These are phyloP conservation scores for Lamellibrachia satsuma DNA, from an alignment of 2,888 invertebrate species.

Conservation along the genomic window DNA sequence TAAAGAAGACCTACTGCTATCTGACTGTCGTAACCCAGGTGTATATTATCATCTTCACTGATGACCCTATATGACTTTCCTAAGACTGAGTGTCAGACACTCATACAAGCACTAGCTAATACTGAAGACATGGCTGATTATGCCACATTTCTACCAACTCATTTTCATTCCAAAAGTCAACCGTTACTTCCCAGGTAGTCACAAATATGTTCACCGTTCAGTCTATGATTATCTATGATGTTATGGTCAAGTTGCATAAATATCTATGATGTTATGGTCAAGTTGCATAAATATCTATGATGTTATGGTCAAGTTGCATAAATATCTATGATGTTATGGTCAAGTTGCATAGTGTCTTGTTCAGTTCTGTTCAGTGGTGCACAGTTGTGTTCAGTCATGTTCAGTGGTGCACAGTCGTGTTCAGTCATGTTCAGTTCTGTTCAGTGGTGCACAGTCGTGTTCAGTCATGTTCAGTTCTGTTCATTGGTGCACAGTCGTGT, in stretches of 20 bases:
- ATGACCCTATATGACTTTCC: too few species aligned
- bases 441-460: too few species aligned
- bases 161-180: background rate
- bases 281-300: background rate
- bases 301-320: background rate
- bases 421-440: too few species aligned
- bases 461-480: too few species aligned
- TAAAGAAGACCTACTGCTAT: too few species aligned
- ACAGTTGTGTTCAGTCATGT: background rate
- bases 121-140: too few species aligned
- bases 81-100: too few species aligned
- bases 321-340: background rate
- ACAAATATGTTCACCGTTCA: background rate
- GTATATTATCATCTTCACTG: background rate
- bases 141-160: background rate
- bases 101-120: too few species aligned
- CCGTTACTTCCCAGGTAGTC: background rate
- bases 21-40: background rate
- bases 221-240: background rate
- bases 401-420: background rate
- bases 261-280: background rate
- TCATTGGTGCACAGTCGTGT: too few species aligned
- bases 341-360: background rate
- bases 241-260: too few species aligned
- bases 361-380: background rate